These are phyloP conservation scores for Darwinula stevensoni DNA, from an alignment of 2,888 invertebrate genomes.

Conservation along the genomic window DNA sequence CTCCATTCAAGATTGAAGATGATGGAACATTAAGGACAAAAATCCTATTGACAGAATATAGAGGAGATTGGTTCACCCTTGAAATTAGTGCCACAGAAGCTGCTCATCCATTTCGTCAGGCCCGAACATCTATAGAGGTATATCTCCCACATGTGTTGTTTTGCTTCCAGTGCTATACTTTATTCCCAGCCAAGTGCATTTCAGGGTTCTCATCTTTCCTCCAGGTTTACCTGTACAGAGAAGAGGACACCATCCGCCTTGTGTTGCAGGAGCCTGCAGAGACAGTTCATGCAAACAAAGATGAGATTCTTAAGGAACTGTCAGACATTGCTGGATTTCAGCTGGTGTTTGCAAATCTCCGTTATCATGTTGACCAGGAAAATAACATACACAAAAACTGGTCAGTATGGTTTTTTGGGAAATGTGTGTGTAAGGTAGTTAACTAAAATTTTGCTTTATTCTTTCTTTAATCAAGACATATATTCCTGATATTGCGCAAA, in stretches of 20 bases:
- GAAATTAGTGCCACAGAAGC: not conserved
- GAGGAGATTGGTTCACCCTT: conserved; percentile 1
- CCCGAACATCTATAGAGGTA: no score
- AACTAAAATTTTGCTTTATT: no score
- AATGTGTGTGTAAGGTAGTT: no score
- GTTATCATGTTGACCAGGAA: not conserved
- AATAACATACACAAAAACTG: not conserved
- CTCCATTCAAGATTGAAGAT: not conserved
- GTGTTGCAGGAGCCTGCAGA: not conserved
- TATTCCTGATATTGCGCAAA: no score
- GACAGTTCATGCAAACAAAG: not conserved
- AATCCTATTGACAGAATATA: not conserved
- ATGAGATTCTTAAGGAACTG: not conserved
- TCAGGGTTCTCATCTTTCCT: no score
- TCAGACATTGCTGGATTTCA: not conserved
- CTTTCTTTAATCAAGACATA: no score
- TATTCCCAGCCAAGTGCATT: no score
- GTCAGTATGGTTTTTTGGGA: not conserved
- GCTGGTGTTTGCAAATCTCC: not conserved
- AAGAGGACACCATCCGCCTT: not conserved
- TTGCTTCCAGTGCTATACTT: no score
- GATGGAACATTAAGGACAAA: not conserved
- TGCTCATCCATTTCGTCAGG: not conserved
- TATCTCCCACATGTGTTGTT: no score
- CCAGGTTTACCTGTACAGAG: not conserved